Base-by-base conservation (phyloP, 1,140 invertebrate species). In the Atta colombica region DNA sequence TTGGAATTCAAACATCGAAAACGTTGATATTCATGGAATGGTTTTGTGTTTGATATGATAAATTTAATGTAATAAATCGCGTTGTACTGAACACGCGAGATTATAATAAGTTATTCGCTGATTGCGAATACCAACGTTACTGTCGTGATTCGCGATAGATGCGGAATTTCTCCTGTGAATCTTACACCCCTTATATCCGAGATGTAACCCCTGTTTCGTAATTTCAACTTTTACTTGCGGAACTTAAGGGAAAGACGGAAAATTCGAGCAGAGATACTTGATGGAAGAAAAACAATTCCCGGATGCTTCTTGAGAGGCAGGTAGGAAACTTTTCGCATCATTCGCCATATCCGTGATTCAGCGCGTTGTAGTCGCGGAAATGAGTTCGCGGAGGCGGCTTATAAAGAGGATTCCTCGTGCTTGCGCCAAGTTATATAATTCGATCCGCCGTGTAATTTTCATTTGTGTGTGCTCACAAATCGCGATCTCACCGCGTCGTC, bases 361-460 rank as follows among this genome's bases (percentile, higher is more conserved):
- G 28, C 39, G 45, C 18, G 68, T 86, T 63, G 53, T 65, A 58
- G 39, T 2, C 69, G 63, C 91, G 92, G 93, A 94, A 94, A 94
- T 93, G 93, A 94, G 92, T 90, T 90, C 89, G 89, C 81, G 87
- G 69, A 85, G 90, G 90, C 89, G 88, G 87, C 89, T 93, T 92
- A 92, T 92, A 87, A 91, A 90, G 71, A 77, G 87, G 90, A 93
- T 93, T 93, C 90, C 92, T 93, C 90, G 86, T 69, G 68, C 78
- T 78, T 49, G 39, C 69, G 66, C n/a, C 58, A 65, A 89, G 69
- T 88, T 87, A 87, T 91, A 92, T 91, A 92, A 92, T 93, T 90
- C 90, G 90, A 93, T 91, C 92, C 84, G 53, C 86, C 86, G 88
- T 91, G 91, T 91, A 94, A 94, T 94, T 93, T 94, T 93, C 92